These are phyloP conservation scores for Antennarius maculatus DNA, from an alignment of 2,797 vertebrate species.

Conservation along the genomic window DNA sequence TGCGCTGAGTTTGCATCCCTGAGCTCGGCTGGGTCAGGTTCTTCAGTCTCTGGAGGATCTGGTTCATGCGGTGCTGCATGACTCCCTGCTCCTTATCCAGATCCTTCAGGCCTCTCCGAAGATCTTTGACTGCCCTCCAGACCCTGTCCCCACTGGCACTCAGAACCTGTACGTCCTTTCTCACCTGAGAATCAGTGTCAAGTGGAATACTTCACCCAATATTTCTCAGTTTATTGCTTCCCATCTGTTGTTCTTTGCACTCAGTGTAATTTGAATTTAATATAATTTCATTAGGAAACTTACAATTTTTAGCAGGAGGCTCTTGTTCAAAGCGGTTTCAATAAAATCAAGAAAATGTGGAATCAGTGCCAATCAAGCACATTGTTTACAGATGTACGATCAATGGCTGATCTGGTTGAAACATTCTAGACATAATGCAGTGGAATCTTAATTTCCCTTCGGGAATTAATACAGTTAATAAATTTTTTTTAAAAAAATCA, in stretches of 20 bases:
- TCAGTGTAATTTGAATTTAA: background rate
- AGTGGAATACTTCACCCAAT: background rate
- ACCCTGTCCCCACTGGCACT: constrained; percentile 54
- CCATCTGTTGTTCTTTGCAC: background rate
- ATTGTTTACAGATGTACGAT: background rate
- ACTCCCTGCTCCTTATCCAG: constrained; percentile 34
- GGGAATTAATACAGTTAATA: too few species aligned
- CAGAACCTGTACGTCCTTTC: constrained; percentile 58
- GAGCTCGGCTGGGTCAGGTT: background rate
- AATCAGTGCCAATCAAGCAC: background rate
- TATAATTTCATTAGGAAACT: background rate
- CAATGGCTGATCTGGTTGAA: too few species aligned
- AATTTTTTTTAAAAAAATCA: too few species aligned
- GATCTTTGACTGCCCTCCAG: constrained; percentile 43
- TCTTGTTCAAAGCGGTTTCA: background rate
- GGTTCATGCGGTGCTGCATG: constrained; percentile 29
- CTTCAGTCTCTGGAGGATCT: constrained; percentile 38
- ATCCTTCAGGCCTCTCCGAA: constrained; percentile 46
- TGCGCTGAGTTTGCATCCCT: background rate
- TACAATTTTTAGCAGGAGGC: background rate
- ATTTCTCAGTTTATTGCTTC: background rate
- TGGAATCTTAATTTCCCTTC: too few species aligned
- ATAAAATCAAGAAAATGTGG: background rate
- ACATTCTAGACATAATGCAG: too few species aligned
- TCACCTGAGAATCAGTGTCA: constrained; percentile 38